A percentile compares a stretch with the other conserved stretches of the same genome.
Conservation (phyloP, 1,140 invertebrate species). For the Orchesella cincta region DNA sequence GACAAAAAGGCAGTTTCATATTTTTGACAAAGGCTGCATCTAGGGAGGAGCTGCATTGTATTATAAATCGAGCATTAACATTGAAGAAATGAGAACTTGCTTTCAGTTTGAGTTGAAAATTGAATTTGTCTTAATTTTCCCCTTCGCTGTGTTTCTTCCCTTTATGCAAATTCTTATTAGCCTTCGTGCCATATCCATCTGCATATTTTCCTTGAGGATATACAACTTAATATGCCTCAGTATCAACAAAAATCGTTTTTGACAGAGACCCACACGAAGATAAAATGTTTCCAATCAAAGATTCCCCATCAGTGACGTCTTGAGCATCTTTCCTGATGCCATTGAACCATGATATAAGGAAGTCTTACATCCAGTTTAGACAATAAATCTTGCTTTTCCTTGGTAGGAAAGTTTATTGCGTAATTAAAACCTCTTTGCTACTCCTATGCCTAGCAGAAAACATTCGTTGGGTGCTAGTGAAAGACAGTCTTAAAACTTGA, state of each 20-base stretch:
- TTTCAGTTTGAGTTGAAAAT: no score
- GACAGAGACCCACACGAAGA: slow-evolving; percentile 5
- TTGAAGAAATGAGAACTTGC: no score
- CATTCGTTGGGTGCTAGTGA: neutral
- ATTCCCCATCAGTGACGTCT: neutral
- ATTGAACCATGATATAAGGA: slow-evolving; percentile 2
- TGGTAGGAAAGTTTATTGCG: neutral
- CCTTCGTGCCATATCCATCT: no score
- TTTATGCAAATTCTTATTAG: no score
- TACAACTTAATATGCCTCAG: no score
- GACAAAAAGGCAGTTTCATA: no score
- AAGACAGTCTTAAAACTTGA: neutral
- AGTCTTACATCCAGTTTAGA: neutral
- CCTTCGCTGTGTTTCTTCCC: no score
- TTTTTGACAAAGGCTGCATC: no score
- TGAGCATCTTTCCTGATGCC: neutral
- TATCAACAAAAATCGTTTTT: neutral
- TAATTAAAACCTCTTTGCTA: neutral
- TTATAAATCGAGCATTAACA: no score
- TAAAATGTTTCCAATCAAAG: neutral
- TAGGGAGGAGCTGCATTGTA: no score
- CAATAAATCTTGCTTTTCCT: neutral
- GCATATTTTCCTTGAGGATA: no score
- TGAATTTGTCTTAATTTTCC: no score
- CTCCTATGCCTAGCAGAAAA: neutral